A percentile compares a stretch with the other conserved stretches of the same genome.
These are phyloP conservation scores for Porites australiensis DNA, from an alignment of 64 coral and sea anemone genomes.

Conservation along the genomic window DNA sequence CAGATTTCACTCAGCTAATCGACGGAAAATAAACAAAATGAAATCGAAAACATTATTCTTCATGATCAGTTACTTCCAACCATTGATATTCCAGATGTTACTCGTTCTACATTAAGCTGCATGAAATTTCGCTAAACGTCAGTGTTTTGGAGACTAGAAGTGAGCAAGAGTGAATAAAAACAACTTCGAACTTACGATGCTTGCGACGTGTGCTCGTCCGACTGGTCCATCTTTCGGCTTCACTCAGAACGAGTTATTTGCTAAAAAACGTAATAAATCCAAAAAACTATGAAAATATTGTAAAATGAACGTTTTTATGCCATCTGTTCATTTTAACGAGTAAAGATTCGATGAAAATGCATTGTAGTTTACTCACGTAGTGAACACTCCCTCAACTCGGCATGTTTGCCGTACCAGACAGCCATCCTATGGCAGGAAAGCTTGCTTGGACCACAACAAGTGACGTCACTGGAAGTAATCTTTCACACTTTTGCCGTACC, in stretches of 20 bases:
- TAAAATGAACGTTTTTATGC: neutral
- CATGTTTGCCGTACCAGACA: too few relatives aligned
- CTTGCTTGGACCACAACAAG: too few relatives aligned
- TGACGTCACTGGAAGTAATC: too few relatives aligned
- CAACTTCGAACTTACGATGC: too few relatives aligned
- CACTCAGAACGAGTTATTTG: neutral
- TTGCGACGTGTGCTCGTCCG: too few relatives aligned
- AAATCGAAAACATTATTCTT: neutral
- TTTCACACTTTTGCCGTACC: too few relatives aligned
- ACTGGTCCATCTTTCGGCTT: too few relatives aligned
- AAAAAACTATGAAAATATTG: neutral
- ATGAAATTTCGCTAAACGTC: conserved; percentile 1
- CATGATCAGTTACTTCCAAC: neutral
- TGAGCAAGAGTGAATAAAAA: too few relatives aligned
- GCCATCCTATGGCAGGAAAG: too few relatives aligned
- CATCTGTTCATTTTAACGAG: neutral
- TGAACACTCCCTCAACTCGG: too few relatives aligned
- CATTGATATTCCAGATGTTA: neutral
- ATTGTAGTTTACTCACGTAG: neutral
- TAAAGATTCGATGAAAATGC: neutral
- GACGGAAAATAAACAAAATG: conserved; percentile 10
- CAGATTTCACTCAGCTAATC: conserved; percentile 5
- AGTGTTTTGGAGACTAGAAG: neutral
- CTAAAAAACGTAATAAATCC: neutral
- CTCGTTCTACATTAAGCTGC: neutral